Evolutionary conservation across 2,797 vertebrate genomes (phyloP).

Genomic region (Anisognathus igniventris): DNA sequence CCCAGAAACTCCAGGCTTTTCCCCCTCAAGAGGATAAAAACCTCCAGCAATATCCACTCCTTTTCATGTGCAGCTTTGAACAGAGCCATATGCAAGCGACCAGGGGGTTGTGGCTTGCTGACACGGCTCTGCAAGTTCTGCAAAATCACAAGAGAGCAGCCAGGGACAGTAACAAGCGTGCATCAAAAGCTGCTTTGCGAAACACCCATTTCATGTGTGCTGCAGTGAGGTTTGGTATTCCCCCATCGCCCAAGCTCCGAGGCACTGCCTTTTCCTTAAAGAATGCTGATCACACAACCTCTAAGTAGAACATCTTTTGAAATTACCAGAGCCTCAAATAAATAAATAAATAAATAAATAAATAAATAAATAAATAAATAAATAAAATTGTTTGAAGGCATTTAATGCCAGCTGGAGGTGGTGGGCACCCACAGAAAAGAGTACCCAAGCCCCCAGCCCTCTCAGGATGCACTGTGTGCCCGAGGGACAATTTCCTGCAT

Average conservation of each 20-base stretch:
- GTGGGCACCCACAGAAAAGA: neutral
- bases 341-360: neutral
- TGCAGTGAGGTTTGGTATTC: neutral
- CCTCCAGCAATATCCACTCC: neutral
- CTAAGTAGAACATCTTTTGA: neutral
- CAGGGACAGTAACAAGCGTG: neutral
- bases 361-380: neutral
- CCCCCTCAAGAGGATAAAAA: neutral
- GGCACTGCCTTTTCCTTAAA: neutral
- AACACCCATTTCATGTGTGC: neutral
- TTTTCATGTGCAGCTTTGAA: conserved; percentile 23
- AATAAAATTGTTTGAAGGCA: neutral
- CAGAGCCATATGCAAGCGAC: neutral
- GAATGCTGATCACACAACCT: neutral
- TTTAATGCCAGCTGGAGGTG: neutral
- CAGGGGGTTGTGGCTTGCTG: neutral
- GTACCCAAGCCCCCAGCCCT: neutral
- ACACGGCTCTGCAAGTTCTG: neutral
- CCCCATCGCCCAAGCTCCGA: neutral
- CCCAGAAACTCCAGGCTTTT: neutral
- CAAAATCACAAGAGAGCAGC: neutral
- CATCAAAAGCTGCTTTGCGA: conserved; percentile 37
- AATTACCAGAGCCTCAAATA: neutral
- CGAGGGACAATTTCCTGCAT: rapidly evolving
- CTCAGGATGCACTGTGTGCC: rapidly evolving